Percentiles rank a stretch among this genome's conserved stretches.
phyloP scores from a whole-genome alignment of 64 coral and sea anemone species.

The Anthopleura sola region DNA sequence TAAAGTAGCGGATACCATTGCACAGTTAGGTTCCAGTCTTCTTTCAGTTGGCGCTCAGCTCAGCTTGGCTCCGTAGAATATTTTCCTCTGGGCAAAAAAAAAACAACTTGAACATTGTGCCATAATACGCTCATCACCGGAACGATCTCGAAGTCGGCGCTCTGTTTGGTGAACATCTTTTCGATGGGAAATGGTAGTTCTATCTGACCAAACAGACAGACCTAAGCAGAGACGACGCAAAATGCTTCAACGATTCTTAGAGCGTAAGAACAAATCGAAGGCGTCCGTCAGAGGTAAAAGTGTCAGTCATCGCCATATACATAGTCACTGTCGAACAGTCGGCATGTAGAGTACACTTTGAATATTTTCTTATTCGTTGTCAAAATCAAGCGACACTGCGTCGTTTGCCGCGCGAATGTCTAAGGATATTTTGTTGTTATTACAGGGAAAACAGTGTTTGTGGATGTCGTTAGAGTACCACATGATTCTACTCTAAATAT shows the following conservation, averaged over 20 bases:
- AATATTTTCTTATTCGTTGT: not conserved
- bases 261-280: conserved; percentile 76
- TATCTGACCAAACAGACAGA: conserved; percentile 54
- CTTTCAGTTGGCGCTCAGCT: not conserved
- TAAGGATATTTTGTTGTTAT: not conserved
- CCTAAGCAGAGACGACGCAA: conserved; percentile 53
- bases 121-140: not conserved
- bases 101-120: conserved; percentile 22
- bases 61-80: conserved; percentile 1
- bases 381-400: not conserved
- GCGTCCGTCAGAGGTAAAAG: conserved; percentile 75
- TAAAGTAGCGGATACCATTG: conserved; percentile 4
- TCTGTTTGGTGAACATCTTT: not conserved
- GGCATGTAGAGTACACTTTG: not conserved
- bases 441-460: not conserved
- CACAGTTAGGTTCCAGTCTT: conserved; percentile 10
- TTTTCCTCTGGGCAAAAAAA: conserved; percentile 22
- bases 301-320: conserved; percentile 1
- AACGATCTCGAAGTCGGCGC: conserved; percentile 6
- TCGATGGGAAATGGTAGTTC: conserved; percentile 57
- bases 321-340: not conserved
- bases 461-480: not conserved
- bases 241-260: conserved; percentile 81
- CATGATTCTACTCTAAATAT: not conserved
- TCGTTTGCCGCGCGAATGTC: not conserved